Base-by-base conservation (phyloP, 2,888 invertebrate genomes). In the Anoplius nigerrimus region DNA sequence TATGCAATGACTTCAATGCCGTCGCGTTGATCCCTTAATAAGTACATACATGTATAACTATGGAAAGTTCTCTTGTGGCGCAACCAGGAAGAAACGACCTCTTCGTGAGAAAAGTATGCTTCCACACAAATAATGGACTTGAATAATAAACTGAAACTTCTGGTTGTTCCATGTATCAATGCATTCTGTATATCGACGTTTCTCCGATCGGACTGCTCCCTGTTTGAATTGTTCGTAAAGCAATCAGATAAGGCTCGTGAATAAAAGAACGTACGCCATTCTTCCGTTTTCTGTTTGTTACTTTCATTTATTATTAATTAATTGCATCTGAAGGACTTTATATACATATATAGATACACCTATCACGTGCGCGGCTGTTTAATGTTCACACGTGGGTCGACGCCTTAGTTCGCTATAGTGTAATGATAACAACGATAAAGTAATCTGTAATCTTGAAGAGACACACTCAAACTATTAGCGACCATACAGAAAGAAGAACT, bases 61-160 rank as follows among this genome's bases (percentile, higher is more conserved):
- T 11, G 11, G 8, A 6, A 34, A 34, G 34, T 6, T 34, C 34
- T 34, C 1, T 34, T 13, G 11, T 34, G 34, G 34, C 11, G 11
- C 34, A 34, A 34, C 90, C 90, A 69, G 89, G 91, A 11, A 90
- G 92, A 16, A 48, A 48, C n/a, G 11, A 2, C 6, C 11, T 34
- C 6, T 34, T 34, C 11, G 11, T 6, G 8, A 34, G 11, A 8
- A 6, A 34, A 34, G n/a, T n/a, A n/a, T n/a, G n/a, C n/a, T n/a
- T n/a, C n/a, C n/a, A n/a, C n/a, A n/a, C n/a, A n/a, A n/a, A n/a
- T n/a, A n/a, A n/a, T n/a, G n/a, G n/a, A n/a, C n/a, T n/a, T n/a
- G n/a, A n/a, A n/a, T 34, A 34, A 6, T 34, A 13, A 5, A 5
- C 2, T 11, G 34, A 34, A 2, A 1, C 16, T 18, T n/a, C 48